A percentile compares a stretch with the other conserved stretches of the same genome.
phyloP scores from a whole-genome alignment of 1,140 invertebrate genomes.

The Drosophila nikananu region DNA sequence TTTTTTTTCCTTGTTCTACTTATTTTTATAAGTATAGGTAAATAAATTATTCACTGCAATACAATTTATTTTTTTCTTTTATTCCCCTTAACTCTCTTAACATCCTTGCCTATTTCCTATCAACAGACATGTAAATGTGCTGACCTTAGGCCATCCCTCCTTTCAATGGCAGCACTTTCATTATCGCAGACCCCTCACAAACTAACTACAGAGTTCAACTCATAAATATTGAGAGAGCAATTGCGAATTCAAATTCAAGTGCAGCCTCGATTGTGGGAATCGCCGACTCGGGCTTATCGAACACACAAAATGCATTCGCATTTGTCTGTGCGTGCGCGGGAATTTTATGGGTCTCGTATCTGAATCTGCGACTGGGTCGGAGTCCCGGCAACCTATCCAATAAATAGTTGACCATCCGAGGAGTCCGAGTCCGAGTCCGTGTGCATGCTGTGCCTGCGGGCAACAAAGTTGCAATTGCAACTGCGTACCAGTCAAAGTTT shows the following conservation, averaged over 20 bases:
- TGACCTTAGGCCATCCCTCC: not conserved
- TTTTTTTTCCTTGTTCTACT: not conserved
- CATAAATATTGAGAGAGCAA: slow-evolving; percentile 74
- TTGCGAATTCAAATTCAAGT: slow-evolving; percentile 69
- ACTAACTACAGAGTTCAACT: slow-evolving; percentile 46
- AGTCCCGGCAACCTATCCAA: slow-evolving; percentile 39
- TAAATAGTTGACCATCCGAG: slow-evolving; percentile 60
- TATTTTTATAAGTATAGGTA: not conserved
- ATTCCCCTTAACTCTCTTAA: not conserved
- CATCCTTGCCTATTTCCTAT: not conserved
- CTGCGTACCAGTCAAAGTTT: slow-evolving; percentile 17
- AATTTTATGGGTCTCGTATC: slow-evolving; percentile 64
- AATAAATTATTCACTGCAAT: not conserved
- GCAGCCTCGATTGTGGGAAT: slow-evolving; percentile 72
- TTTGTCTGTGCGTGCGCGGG: slow-evolving; percentile 55
- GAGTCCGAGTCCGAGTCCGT: slow-evolving; percentile 2
- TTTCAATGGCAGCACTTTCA: slow-evolving; percentile 24
- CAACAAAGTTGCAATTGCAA: slow-evolving; percentile 64
- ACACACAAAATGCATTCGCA: slow-evolving; percentile 75
- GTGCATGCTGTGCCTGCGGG: slow-evolving; percentile 19
- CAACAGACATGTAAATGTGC: no score
- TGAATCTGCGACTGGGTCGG: slow-evolving; percentile 37
- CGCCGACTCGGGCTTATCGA: slow-evolving; percentile 54
- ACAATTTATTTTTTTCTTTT: not conserved
- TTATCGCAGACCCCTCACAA: slow-evolving; percentile 35